Conservation (phyloP, 1,140 invertebrate species). For the Hylyphantes graminicola region DNA sequence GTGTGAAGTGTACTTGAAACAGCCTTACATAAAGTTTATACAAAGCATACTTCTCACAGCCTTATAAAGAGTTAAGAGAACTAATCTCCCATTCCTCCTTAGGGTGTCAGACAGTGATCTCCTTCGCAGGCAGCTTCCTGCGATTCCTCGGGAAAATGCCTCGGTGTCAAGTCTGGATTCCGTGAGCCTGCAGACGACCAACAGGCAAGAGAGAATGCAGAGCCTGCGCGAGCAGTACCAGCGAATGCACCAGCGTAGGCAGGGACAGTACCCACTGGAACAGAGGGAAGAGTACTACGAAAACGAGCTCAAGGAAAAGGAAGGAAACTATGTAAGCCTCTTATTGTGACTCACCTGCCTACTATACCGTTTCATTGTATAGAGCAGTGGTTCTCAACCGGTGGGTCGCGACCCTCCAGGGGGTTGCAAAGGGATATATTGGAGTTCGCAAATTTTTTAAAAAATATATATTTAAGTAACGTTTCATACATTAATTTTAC, state of each 20-base stretch:
- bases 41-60: no score
- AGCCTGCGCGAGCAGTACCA: constrained; percentile 72
- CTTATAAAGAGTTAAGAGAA: no score
- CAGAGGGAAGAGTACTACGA: constrained; percentile 71
- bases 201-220: constrained; percentile 71
- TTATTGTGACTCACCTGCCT: no score
- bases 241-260: constrained; percentile 71
- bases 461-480: no score
- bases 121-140: not conserved
- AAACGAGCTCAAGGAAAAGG: constrained; percentile 65
- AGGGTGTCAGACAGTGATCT: constrained; percentile 12
- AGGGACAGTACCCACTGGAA: constrained; percentile 70
- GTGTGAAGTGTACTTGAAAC: no score
- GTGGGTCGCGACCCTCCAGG: no score
- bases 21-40: no score
- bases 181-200: constrained; percentile 53
- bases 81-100: not conserved
- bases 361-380: no score
- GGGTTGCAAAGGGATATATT: no score
- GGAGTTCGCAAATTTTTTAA: no score
- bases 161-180: constrained; percentile 27
- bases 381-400: no score
- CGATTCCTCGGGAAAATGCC: not conserved
- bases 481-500: no score
- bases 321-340: constrained; percentile 59